These are phyloP conservation scores for Glaucidium brasilianum DNA, from an alignment of 2,113 vertebrate species.

Conservation along the genomic window DNA sequence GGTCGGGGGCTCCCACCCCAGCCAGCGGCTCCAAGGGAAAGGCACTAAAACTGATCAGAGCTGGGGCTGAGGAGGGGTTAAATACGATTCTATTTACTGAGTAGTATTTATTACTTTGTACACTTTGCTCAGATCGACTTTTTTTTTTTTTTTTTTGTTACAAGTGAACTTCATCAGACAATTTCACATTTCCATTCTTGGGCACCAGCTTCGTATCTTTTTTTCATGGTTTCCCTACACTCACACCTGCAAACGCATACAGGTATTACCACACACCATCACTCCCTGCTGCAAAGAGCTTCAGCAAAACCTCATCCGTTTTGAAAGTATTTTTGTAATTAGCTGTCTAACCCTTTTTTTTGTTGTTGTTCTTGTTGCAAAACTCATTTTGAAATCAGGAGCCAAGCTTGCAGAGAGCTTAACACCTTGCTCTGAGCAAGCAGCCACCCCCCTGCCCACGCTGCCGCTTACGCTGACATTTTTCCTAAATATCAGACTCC, in stretches of 20 bases:
- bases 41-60: no score
- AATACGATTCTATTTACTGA: not conserved
- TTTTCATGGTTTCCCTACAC: not conserved
- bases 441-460: not conserved
- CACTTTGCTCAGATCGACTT: not conserved
- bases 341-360: not conserved
- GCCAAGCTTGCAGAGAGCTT: not conserved
- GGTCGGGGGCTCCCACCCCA: not conserved
- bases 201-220: rapidly evolving
- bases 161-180: not conserved
- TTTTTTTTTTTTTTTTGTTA: no score
- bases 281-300: not conserved
- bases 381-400: not conserved
- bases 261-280: rapidly evolving
- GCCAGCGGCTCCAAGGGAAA: not conserved
- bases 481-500: not conserved
- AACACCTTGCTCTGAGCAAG: not conserved
- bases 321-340: not conserved
- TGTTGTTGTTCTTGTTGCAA: not conserved
- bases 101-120: not conserved
- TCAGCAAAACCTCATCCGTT: not conserved
- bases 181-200: not conserved
- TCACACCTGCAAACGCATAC: rapidly evolving
- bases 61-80: not conserved
- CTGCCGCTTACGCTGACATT: not conserved